Conservation (phyloP, 2,797 vertebrate species). For the Anguilla marmorata region DNA sequence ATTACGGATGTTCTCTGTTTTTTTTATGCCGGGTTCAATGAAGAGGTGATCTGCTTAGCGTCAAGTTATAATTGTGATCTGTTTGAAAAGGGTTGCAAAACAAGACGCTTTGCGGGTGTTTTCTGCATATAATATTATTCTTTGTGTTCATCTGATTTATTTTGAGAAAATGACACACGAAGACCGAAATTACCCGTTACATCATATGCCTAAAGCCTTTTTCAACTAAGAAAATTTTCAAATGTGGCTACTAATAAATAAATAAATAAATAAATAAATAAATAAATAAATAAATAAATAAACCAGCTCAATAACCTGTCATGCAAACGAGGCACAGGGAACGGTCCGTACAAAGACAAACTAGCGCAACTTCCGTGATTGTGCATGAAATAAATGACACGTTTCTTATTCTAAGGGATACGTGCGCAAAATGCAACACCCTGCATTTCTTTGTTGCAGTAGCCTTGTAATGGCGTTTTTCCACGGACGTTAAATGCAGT, state of each 20-base stretch:
- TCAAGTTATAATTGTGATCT: neutral
- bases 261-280: too few species aligned
- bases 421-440: constrained; percentile 5
- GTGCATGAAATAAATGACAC: neutral
- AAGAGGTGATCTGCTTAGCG: neutral
- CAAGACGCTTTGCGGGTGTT: neutral
- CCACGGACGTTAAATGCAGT: constrained; percentile 7
- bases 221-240: neutral
- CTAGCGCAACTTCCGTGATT: neutral
- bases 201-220: neutral
- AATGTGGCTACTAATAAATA: neutral
- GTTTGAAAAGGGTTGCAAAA: neutral
- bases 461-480: constrained; percentile 11
- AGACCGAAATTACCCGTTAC: neutral
- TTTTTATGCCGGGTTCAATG: constrained; percentile 35
- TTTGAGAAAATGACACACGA: neutral
- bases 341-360: neutral
- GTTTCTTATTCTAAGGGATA: neutral
- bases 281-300: neutral
- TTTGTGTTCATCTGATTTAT: neutral
- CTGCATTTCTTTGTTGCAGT: constrained; percentile 6
- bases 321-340: neutral
- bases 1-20: constrained; percentile 3
- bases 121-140: neutral
- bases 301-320: neutral